phyloP scores from a whole-genome alignment of 2,888 invertebrate genomes.

The Ormyrus nitidulus region DNA sequence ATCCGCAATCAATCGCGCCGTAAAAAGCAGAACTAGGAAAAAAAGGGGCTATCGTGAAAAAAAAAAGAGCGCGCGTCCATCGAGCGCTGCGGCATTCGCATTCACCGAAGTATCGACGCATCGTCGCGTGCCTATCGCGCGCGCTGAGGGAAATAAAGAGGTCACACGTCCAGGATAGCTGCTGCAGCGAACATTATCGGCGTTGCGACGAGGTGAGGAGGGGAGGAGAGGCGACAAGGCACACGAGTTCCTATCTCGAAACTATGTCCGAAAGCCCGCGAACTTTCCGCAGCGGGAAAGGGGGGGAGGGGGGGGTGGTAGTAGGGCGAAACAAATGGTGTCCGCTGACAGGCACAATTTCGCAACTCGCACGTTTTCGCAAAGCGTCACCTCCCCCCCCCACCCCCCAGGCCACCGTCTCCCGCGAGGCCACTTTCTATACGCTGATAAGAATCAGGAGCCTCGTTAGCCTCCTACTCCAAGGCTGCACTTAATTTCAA shows the following conservation, averaged over 20 bases:
- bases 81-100: no score
- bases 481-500: constrained; percentile 41
- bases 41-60: no score
- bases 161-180: constrained; percentile 17
- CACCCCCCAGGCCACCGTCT: no score
- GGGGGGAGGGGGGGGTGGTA: no score
- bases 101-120: no score
- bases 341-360: constrained; percentile 26
- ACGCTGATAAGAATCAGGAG: constrained; percentile 41
- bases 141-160: constrained; percentile 21
- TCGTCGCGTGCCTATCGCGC: no score
- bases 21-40: no score
- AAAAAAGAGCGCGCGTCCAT: no score
- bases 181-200: constrained; percentile 22
- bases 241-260: constrained; percentile 36
- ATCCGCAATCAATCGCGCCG: no score
- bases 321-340: constrained; percentile 21
- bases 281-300: not conserved
- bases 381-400: no score
- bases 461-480: constrained; percentile 13
- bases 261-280: constrained; percentile 21
- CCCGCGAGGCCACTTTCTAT: not conserved
- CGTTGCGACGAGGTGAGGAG: no score
- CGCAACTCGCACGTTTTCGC: constrained; percentile 6
- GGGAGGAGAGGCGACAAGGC: not conserved